phyloP scores from a whole-genome alignment of 2,797 vertebrate genomes.

The Sylvilagus floridanus region DNA sequence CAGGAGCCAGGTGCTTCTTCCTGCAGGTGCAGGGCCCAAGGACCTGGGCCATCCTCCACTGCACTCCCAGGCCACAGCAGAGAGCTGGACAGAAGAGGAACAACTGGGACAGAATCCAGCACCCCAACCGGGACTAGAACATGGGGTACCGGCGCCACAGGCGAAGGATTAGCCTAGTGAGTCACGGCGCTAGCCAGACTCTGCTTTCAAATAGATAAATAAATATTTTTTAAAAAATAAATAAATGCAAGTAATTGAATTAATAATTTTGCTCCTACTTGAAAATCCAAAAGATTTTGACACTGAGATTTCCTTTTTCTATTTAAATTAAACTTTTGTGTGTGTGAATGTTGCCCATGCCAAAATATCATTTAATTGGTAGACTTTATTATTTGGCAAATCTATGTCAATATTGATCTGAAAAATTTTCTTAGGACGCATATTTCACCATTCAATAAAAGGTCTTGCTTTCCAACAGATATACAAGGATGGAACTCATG shows the following conservation, averaged over 20 bases:
- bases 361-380: not conserved
- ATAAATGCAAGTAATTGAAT: not conserved
- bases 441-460: not conserved
- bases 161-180: no score
- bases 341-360: accelerated
- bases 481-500: accelerated
- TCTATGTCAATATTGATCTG: not conserved
- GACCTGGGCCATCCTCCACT: no score
- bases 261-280: not conserved
- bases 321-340: not conserved
- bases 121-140: no score
- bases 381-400: not conserved
- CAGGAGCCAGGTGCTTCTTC: no score
- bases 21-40: no score
- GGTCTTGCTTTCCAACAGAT: not conserved
- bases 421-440: not conserved
- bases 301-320: not conserved
- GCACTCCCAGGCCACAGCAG: no score
- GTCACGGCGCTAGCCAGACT: no score
- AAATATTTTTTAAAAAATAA: not conserved
- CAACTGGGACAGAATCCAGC: no score
- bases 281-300: not conserved
- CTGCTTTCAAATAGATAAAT: no score
- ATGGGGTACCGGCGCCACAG: no score
- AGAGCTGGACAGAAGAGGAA: no score